Percentiles rank a stretch among this genome's conserved stretches.
phyloP scores from a whole-genome alignment of 2,113 vertebrate genomes.

The Aspidoscelis tigris region DNA sequence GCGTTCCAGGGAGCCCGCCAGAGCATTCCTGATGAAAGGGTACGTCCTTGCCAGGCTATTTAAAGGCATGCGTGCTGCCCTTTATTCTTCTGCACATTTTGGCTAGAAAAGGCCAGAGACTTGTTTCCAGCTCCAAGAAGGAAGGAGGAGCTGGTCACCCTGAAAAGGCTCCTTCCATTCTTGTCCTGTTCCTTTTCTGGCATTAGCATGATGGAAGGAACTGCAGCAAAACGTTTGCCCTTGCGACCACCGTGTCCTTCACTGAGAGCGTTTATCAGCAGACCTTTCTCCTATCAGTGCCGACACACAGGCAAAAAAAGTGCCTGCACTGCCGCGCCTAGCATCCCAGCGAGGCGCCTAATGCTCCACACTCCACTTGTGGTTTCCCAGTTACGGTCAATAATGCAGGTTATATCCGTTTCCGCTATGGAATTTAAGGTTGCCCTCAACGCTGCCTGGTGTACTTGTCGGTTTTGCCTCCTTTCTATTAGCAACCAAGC shows the following conservation, averaged over 20 bases:
- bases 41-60: conserved; percentile 59
- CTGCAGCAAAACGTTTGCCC: background rate
- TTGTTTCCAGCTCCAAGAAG: background rate
- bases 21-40: conserved; percentile 64
- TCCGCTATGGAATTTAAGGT: background rate
- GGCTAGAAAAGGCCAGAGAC: conserved; percentile 33
- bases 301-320: background rate
- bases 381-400: background rate
- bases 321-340: background rate
- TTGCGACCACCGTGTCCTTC: background rate
- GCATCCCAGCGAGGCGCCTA: background rate
- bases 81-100: conserved; percentile 33
- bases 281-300: too few relatives aligned
- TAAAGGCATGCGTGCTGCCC: conserved; percentile 61
- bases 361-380: background rate
- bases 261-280: background rate
- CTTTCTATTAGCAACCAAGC: background rate
- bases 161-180: background rate
- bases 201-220: background rate
- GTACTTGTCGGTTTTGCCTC: too few relatives aligned
- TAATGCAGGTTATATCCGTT: background rate
- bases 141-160: background rate
- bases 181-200: background rate
- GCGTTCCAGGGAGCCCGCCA: conserved; percentile 58
- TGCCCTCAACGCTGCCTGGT: background rate